Evolutionary conservation across 2,797 vertebrate genomes (phyloP).

Genomic region (Thripadectes ignobilis): DNA sequence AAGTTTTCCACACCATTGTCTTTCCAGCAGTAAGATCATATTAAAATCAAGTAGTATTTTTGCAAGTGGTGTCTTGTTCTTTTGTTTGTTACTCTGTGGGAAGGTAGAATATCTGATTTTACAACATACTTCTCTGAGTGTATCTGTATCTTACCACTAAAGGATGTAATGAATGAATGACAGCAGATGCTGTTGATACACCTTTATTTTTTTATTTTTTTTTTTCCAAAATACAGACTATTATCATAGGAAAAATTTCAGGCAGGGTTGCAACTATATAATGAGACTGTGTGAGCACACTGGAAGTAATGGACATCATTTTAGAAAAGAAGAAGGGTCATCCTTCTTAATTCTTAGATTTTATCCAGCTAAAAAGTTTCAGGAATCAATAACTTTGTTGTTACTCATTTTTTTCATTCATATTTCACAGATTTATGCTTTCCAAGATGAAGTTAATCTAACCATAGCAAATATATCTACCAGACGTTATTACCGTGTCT

Average conservation of each 20-base stretch:
- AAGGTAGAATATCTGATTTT: background rate
- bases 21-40: background rate
- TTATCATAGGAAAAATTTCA: background rate
- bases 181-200: background rate
- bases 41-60: conserved; percentile 2
- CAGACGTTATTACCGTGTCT: background rate
- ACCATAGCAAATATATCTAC: background rate
- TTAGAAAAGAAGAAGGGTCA: background rate
- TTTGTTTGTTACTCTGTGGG: background rate
- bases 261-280: background rate
- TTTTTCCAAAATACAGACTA: background rate
- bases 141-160: background rate
- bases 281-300: background rate
- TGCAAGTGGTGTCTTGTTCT: background rate
- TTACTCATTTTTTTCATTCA: background rate
- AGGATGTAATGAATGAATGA: background rate
- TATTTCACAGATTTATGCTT: background rate
- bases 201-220: too few relatives aligned
- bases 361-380: background rate
- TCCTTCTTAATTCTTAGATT: background rate
- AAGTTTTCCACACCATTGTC: background rate
- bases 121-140: background rate
- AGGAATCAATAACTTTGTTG: background rate
- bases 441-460: background rate
- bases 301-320: background rate